Conservation (phyloP, 2,797 vertebrate species). For the Catamblyrhynchus diadema region DNA sequence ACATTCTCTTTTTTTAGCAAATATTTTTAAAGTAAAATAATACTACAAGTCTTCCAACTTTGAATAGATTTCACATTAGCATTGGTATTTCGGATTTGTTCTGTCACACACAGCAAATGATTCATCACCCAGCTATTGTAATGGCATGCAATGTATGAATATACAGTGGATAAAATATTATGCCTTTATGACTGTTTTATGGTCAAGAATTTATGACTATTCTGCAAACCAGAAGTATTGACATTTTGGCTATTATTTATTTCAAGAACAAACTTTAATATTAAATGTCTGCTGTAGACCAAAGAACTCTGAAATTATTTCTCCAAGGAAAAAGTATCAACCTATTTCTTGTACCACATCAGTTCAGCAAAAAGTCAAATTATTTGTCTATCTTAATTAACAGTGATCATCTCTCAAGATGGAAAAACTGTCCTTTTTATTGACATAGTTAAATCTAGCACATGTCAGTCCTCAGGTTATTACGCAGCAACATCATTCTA, state of each 20-base stretch:
- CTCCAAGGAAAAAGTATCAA: constrained; percentile 42
- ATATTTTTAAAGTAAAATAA: constrained; percentile 27
- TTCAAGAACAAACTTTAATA: constrained; percentile 75
- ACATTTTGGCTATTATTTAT: constrained; percentile 74
- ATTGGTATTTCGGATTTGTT: constrained; percentile 68
- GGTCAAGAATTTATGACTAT: constrained; percentile 74
- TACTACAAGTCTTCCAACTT: constrained; percentile 35
- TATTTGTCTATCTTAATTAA: constrained; percentile 31
- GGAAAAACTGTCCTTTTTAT: not conserved
- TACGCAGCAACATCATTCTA: not conserved
- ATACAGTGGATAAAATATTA: constrained; percentile 72
- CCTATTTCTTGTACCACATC: not conserved
- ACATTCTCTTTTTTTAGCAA: constrained; percentile 1
- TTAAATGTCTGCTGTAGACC: constrained; percentile 53
- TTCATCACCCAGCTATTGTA: constrained; percentile 66
- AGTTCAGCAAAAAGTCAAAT: constrained; percentile 23
- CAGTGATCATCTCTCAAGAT: not conserved
- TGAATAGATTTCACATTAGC: constrained; percentile 64
- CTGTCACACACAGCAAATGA: constrained; percentile 69
- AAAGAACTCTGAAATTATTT: constrained; percentile 62
- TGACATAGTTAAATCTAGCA: not conserved
- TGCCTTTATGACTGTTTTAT: constrained; percentile 74
- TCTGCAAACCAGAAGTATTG: constrained; percentile 75
- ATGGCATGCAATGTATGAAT: constrained; percentile 70
- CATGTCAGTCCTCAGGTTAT: not conserved